These are phyloP conservation scores for Corythaeola cristata DNA, from an alignment of 2,113 vertebrate genomes.

Conservation along the genomic window DNA sequence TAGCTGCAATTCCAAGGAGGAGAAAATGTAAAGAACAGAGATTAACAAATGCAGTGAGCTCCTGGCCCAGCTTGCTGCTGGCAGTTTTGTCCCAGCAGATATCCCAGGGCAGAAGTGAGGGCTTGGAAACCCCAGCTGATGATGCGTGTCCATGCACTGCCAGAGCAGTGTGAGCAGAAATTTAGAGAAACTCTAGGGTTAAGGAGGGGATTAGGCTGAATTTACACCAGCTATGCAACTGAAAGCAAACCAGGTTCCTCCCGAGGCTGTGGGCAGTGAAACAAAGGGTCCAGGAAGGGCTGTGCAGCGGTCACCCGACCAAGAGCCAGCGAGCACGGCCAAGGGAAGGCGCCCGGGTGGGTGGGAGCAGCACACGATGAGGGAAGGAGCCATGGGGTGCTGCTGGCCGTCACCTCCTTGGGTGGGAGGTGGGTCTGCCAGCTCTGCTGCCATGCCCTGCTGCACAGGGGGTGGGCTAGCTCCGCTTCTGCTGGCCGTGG, in stretches of 20 bases:
- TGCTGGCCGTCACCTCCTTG: neutral
- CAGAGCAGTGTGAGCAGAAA: neutral
- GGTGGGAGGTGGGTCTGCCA: neutral
- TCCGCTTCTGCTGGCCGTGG: neutral
- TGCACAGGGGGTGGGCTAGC: neutral
- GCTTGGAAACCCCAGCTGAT: neutral
- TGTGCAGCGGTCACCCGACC: neutral
- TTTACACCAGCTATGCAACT: neutral
- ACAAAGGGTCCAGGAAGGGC: neutral
- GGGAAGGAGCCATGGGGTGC: neutral
- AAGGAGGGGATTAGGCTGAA: neutral
- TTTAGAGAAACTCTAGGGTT: neutral
- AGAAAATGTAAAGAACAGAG: neutral
- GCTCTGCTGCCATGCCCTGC: neutral
- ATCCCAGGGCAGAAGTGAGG: neutral
- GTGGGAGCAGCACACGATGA: neutral
- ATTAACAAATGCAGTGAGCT: neutral
- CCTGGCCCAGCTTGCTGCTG: neutral
- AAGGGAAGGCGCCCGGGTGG: neutral
- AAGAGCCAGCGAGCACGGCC: fast-evolving
- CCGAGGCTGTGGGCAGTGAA: neutral
- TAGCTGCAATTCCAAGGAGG: neutral
- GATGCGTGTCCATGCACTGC: neutral
- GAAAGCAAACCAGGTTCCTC: neutral
- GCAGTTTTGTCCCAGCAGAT: neutral